phyloP scores from a whole-genome alignment of 1,140 invertebrate species.

The Coelopa frigida region DNA sequence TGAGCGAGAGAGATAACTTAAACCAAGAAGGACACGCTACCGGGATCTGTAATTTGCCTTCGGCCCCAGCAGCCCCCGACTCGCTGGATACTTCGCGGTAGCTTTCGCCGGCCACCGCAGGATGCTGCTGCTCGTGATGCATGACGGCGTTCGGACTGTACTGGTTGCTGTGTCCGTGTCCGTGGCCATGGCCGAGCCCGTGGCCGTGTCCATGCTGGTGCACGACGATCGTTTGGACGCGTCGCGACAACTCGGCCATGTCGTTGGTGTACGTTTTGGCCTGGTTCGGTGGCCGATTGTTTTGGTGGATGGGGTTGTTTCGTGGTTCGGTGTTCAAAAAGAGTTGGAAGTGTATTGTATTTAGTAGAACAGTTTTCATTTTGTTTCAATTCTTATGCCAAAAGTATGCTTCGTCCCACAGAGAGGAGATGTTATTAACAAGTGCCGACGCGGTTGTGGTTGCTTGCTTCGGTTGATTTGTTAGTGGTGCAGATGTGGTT shows the following conservation, averaged over 20 bases:
- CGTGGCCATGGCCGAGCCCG: constrained; percentile 9
- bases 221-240: constrained; percentile 38
- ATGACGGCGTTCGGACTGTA: constrained; percentile 36
- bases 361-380: no score
- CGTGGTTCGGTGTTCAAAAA: background rate
- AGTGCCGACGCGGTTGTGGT: constrained; percentile 2
- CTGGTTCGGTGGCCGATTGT: constrained; percentile 16
- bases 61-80: constrained; percentile 18
- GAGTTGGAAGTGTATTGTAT: no score
- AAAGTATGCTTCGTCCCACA: no score
- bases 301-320: background rate
- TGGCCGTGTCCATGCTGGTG: constrained; percentile 22
- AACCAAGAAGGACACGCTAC: constrained; percentile 19
- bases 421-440: no score
- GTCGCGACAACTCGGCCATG: constrained; percentile 36
- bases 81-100: constrained; percentile 29
- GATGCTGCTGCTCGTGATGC: constrained; percentile 7
- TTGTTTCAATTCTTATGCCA: no score
- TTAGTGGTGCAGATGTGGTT: constrained; percentile 8
- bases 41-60: constrained; percentile 36
- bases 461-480: background rate
- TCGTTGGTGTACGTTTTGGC: constrained; percentile 38
- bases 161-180: constrained; percentile 33
- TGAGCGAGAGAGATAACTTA: background rate
- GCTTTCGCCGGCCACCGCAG: constrained; percentile 27